Conservation (phyloP, 2,113 vertebrate genomes). For the Promerops cafer region DNA sequence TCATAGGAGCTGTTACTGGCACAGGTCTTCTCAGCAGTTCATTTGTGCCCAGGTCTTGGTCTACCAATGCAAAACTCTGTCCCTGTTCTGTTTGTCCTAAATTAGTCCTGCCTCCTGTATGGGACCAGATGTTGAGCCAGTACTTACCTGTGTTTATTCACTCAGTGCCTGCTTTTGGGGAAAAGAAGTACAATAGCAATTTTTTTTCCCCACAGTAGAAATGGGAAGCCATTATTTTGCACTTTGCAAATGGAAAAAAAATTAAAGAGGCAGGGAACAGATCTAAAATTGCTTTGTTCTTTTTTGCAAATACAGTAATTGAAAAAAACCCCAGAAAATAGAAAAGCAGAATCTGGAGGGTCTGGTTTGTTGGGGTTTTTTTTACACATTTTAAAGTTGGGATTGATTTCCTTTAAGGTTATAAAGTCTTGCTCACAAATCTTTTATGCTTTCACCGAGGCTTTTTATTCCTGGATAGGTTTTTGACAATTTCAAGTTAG, state of each 20-base stretch:
- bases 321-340: background rate
- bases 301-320: background rate
- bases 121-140: background rate
- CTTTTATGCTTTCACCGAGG: background rate
- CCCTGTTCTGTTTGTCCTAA: background rate
- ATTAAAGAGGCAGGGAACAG: background rate
- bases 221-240: background rate
- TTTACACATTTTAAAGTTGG: background rate
- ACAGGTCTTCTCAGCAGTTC: background rate
- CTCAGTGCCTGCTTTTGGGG: background rate
- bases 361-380: fast-evolving
- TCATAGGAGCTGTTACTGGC: background rate
- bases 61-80: background rate
- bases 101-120: background rate
- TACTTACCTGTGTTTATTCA: background rate
- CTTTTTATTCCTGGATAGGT: background rate
- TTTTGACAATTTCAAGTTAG: background rate
- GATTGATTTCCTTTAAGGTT: background rate
- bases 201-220: background rate
- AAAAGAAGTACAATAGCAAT: background rate
- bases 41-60: background rate
- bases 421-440: background rate
- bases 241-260: background rate
- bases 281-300: background rate
- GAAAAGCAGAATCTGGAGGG: background rate